These are phyloP conservation scores for Pilophorus perplexus DNA, from an alignment of 2,888 invertebrate species.

Conservation along the genomic window DNA sequence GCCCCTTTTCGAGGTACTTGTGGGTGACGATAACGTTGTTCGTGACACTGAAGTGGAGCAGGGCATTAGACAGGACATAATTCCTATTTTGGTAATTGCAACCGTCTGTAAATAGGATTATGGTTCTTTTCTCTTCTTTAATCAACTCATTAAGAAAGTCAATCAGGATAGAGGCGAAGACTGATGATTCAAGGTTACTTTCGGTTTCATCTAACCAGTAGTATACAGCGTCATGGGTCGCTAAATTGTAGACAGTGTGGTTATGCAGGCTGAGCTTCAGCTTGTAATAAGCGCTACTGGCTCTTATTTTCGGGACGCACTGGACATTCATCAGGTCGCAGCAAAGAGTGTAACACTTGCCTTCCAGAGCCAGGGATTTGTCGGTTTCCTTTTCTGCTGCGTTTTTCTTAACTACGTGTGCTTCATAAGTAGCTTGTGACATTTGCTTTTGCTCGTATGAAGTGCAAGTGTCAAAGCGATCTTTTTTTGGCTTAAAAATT, in stretches of 20 bases:
- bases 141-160: constrained; percentile 1
- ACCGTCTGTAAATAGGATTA: constrained; percentile 23
- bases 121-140: neutral
- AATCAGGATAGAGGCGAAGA: constrained; percentile 5
- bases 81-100: constrained; percentile 30
- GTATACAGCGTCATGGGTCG: neutral
- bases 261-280: constrained; percentile 23
- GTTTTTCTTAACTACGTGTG: neutral
- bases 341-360: neutral
- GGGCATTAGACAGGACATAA: constrained; percentile 11
- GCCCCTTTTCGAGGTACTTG: constrained; percentile 25
- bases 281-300: constrained; percentile 8
- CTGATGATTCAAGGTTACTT: neutral
- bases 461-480: constrained; percentile 18
- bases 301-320: neutral
- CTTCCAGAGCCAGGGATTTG: neutral
- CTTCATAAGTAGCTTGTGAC: neutral
- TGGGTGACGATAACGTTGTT: neutral
- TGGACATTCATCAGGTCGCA: constrained; percentile 19
- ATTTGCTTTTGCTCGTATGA: neutral
- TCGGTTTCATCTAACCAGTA: constrained; percentile 40
- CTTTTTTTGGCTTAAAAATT: constrained; percentile 29
- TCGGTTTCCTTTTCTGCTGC: constrained; percentile 17
- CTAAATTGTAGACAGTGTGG: constrained; percentile 29
- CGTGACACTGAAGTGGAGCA: constrained; percentile 2